Conservation (phyloP, 2,113 vertebrate genomes). For the Eretmochelys imbricata region DNA sequence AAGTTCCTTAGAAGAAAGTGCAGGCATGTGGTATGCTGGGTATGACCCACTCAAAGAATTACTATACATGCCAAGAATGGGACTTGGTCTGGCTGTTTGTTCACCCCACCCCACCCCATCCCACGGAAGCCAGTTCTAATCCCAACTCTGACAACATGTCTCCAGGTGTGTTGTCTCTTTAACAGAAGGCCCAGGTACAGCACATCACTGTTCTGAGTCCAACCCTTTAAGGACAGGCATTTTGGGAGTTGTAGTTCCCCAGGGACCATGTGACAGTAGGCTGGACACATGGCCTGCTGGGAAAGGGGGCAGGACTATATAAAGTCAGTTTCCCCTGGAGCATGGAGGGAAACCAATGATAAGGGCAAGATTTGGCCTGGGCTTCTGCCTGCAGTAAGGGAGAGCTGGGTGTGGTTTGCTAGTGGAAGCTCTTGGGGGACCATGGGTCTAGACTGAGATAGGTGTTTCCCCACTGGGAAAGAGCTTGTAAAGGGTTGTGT, state of each 20-base stretch:
- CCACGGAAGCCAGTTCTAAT: not conserved
- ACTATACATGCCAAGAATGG: not conserved
- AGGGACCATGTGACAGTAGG: not conserved
- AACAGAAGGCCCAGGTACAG: not conserved
- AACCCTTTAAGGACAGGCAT: not conserved
- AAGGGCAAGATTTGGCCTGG: not conserved
- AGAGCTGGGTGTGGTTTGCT: not conserved
- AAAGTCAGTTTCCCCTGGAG: not conserved
- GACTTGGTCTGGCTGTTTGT: not conserved
- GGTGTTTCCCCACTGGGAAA: not conserved
- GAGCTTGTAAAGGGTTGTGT: not conserved
- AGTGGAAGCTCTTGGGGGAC: not conserved
- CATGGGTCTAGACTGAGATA: not conserved
- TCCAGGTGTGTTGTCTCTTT: not conserved
- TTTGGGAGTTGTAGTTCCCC: not conserved
- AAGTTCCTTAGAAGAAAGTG: not conserved
- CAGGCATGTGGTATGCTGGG: not conserved
- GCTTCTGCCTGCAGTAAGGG: not conserved
- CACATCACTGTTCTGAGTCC: not conserved
- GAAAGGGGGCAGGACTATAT: fast-evolving
- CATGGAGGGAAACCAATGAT: not conserved
- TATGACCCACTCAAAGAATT: not conserved
- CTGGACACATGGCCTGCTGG: not conserved
- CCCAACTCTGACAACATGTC: not conserved
- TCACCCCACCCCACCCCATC: no score